Base-by-base conservation (phyloP, 2,888 invertebrate species). In the Mantis religiosa region DNA sequence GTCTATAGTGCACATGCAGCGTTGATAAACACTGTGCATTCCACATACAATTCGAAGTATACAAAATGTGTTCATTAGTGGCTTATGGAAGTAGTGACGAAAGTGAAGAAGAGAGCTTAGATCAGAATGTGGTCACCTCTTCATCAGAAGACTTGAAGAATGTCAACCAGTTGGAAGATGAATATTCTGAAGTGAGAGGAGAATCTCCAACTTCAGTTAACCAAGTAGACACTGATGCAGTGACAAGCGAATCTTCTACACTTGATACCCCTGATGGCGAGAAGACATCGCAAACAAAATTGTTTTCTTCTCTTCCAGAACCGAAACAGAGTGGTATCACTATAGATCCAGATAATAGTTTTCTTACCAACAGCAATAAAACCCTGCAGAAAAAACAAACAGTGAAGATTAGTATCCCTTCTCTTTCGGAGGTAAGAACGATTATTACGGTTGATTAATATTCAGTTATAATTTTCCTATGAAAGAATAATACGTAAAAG, bases 361-460 rank as follows among this genome's bases (percentile, higher is more conserved):
- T 91, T 91, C 28, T 90, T 91, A 54, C 90, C 90, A 83, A 92
- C 91, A 7, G 90, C 90, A 0, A 91, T 91, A 81, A 92, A 92
- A 90, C 90, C 91, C 28, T 89, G 89, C 41, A 90, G 94, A 93
- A 92, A 89, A 92, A 91, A 34, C 93, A 91, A 83, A 92, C 95
- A 89, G 95, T 96, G 0, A 95, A 95, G 92, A 97, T 97, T 90
- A 94, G 94, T 83, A 95, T 97, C 87, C 97, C 97, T 1, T 95
- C 96, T 1, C 93, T 97, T 7, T 94, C 94, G 91, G 95, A 96
- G 92, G 95, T 95, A 93, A 93, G 91, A 1, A 12, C 12, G 41
- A 41, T 41, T 12, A 6, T 0, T 41, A 41, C 41, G 2, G 9
- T 41, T 41, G 41, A 41, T 41, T 41, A 30, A 30, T 2, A 2